phyloP scores from a whole-genome alignment of 2,113 vertebrate genomes.

The zebrafish (Danio rerio) region DNA sequence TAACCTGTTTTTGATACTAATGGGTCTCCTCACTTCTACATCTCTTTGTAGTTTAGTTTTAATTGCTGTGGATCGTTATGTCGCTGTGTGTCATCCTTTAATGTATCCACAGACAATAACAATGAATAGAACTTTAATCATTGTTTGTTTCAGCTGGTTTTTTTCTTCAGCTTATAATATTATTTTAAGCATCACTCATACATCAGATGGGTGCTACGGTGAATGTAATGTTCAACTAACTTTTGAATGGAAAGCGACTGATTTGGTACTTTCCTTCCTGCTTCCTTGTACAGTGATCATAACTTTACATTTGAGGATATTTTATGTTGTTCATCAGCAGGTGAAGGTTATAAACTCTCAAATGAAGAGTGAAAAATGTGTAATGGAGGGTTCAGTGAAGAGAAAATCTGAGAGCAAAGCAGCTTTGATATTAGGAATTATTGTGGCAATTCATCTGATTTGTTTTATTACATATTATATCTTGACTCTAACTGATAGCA shows the following conservation, averaged over 20 bases:
- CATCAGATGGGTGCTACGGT: background rate
- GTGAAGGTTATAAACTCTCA: background rate
- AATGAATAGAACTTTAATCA: conserved; percentile 31
- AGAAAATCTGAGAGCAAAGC: background rate
- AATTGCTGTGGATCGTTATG: conserved; percentile 52
- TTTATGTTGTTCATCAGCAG: conserved; percentile 17
- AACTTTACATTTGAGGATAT: background rate
- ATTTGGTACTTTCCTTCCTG: background rate
- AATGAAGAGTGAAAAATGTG: background rate
- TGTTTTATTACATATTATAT: background rate
- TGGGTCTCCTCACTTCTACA: conserved; percentile 59
- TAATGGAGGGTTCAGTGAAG: background rate
- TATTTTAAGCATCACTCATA: background rate
- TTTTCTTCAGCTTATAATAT: background rate
- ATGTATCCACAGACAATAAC: background rate
- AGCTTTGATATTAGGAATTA: background rate
- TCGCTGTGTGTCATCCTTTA: background rate
- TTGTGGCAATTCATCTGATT: background rate
- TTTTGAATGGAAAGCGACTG: background rate
- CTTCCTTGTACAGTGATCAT: conserved; percentile 5
- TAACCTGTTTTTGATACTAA: conserved; percentile 44
- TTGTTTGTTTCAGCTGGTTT: conserved; percentile 61
- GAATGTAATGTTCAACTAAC: background rate
- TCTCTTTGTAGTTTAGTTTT: conserved; percentile 61
- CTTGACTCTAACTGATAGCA: background rate